A percentile compares a stretch with the other conserved stretches of the same genome.
phyloP scores from a whole-genome alignment of 1,140 invertebrate species.

The Steinernema feltiae region DNA sequence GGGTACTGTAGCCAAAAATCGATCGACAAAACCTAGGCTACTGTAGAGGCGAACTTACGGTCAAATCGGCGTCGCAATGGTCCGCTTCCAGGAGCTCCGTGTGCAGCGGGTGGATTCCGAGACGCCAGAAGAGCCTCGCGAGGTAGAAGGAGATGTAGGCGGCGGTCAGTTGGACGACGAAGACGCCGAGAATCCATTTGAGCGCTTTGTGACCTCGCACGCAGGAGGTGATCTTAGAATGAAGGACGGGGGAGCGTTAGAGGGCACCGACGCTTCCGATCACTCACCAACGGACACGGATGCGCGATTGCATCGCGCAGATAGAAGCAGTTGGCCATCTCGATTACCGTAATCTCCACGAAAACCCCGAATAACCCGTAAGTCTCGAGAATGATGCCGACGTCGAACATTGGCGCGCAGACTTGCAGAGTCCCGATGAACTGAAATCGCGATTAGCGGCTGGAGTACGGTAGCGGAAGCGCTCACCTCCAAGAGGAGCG shows the following conservation, averaged over 20 bases:
- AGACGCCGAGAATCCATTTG: conserved; percentile 27
- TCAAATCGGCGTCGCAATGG: conserved; percentile 34
- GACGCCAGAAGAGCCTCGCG: conserved; percentile 32
- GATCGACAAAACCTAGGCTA: conserved; percentile 19
- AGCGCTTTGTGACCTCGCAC: conserved; percentile 30
- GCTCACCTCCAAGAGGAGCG: conserved; percentile 31
- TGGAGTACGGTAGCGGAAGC: neutral
- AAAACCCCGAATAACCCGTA: conserved; percentile 39
- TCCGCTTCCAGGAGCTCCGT: conserved; percentile 36
- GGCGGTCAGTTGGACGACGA: conserved; percentile 28
- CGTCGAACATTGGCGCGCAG: conserved; percentile 44
- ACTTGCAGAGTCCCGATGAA: conserved; percentile 41
- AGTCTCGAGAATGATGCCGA: conserved; percentile 35
- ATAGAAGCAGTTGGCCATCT: conserved; percentile 37
- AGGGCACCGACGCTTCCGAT: no score
- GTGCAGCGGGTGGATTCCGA: conserved; percentile 43
- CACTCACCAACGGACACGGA: conserved; percentile 35
- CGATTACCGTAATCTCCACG: conserved; percentile 40
- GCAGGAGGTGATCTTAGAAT: conserved; percentile 28
- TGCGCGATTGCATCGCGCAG: conserved; percentile 32
- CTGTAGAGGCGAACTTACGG: conserved; percentile 26
- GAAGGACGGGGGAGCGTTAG: neutral
- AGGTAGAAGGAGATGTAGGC: conserved; percentile 39
- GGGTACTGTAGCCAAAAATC: conserved; percentile 1
- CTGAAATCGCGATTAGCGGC: conserved; percentile 24